Evolutionary conservation across 2,113 vertebrate genomes (phyloP), one percentile per base, ranked within the genome.

Genomic region (Macrotus californicus): DNA sequence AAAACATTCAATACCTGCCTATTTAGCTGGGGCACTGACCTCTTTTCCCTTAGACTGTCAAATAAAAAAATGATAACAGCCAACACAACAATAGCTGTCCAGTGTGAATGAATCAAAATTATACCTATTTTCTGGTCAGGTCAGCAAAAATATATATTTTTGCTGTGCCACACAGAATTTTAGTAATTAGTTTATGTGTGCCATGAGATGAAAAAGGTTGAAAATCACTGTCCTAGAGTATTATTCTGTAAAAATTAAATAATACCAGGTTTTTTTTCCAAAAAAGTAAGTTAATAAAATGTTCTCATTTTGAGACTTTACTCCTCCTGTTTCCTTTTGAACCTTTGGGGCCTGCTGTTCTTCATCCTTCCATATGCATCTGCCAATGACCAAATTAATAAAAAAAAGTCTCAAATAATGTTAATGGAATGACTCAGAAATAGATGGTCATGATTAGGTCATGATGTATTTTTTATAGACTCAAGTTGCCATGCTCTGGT

Each of bases 211-310:
- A 61, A 61, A 29, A 61, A 61, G 59, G 59, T 61, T 61, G 59
- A 61, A 61, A 61, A 61, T 61, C 59, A 61, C 59, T 73, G 36
- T 91, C 66, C 21, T 69, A 24, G 82, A 86, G 6, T 39, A 75
- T 64, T 48, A 9, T 19, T 95, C 41, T 82, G 8, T 52, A 73
- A 73, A 76, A 84, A 70, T 67, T 4, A 56, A 91, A 43, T 66
- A 83, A 87, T 39, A 16, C 29, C 1, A 56, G 18, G 24, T 0
- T 26, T 91, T 81, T 24, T 92, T 81, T 94, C 29, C 43, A 41
- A 91, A 90, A 93, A 88, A 89, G 50, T 72, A 82, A 69, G 22
- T 70, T 48, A 90, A 81, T 54, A 82, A 54, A n/a, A 43, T 91
- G 39, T 93, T 92, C 24, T 76, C 36, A 75, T 43, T 95, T 97